A percentile compares a stretch with the other conserved stretches of the same genome.
Evolutionary conservation across 2,797 vertebrate genomes (phyloP).

Genomic region (Petrocephalus sullivani): DNA sequence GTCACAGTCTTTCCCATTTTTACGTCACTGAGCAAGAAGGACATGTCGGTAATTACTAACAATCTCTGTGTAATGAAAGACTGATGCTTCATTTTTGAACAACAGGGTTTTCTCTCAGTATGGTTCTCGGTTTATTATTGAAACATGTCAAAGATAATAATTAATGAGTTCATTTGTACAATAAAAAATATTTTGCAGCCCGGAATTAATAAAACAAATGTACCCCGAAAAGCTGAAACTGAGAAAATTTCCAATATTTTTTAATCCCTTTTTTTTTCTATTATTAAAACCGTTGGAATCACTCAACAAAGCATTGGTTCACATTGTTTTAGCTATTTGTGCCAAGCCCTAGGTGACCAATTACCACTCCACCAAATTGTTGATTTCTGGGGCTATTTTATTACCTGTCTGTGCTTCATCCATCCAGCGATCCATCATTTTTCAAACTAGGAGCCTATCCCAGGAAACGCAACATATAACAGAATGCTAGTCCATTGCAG

Average conservation of each 20-base stretch:
- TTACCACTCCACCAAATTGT: background rate
- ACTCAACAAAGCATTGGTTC: background rate
- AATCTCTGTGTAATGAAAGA: conserved; percentile 1
- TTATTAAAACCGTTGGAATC: background rate
- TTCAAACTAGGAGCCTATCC: background rate
- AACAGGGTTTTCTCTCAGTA: background rate
- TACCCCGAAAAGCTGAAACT: background rate
- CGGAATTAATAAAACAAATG: conserved; percentile 5
- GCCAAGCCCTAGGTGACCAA: background rate
- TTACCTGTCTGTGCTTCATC: background rate
- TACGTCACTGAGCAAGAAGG: background rate
- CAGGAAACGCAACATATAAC: background rate
- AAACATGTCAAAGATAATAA: conserved; percentile 48
- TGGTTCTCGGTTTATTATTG: conserved; percentile 47
- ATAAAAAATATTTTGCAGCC: conserved; percentile 43
- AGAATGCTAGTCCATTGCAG: background rate
- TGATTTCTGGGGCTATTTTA: background rate
- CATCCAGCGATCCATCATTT: background rate
- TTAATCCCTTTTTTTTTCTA: background rate
- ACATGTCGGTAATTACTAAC: background rate
- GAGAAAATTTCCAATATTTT: background rate
- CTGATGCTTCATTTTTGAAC: conserved; percentile 12
- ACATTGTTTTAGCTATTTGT: background rate
- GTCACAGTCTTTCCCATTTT: background rate
- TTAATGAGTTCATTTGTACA: conserved; percentile 49